Conservation (phyloP, 2,797 vertebrate genomes). For the Lates japonicus region DNA sequence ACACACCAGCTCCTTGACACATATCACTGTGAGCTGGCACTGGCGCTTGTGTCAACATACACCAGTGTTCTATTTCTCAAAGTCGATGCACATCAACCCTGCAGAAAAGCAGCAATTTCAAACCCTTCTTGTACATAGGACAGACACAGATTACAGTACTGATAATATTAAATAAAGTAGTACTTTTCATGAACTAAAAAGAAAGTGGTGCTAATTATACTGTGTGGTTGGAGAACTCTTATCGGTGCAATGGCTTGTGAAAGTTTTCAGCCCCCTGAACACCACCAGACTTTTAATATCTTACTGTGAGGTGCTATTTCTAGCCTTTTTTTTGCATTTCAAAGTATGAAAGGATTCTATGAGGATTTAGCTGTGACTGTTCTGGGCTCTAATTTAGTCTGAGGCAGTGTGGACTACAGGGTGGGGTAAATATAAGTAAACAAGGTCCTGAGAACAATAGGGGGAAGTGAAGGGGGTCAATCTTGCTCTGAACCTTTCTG, state of each 20-base stretch:
- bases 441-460: conserved; percentile 27
- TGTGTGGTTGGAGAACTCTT: conserved; percentile 36
- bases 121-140: conserved; percentile 10
- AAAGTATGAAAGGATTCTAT: conserved; percentile 63
- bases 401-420: conserved; percentile 31
- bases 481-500: conserved; percentile 22
- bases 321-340: conserved; percentile 61
- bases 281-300: conserved; percentile 57
- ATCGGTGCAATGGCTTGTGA: conserved; percentile 47
- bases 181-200: conserved; percentile 18
- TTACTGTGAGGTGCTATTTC: conserved; percentile 62
- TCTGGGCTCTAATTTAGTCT: conserved; percentile 51
- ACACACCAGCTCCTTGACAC: neutral
- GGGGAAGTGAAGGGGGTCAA: neutral
- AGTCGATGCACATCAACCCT: neutral
- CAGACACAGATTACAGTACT: conserved; percentile 11
- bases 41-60: neutral
- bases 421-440: conserved; percentile 50
- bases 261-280: conserved; percentile 53
- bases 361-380: conserved; percentile 59
- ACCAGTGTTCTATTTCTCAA: conserved; percentile 6
- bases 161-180: conserved; percentile 35
- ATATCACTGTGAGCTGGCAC: neutral
- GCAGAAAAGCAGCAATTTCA: conserved; percentile 1
- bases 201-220: conserved; percentile 49